Percentiles rank a stretch among this genome's conserved stretches.
These are phyloP conservation scores for Cepaea hortensis DNA, from an alignment of 2,888 invertebrate species.

Conservation along the genomic window DNA sequence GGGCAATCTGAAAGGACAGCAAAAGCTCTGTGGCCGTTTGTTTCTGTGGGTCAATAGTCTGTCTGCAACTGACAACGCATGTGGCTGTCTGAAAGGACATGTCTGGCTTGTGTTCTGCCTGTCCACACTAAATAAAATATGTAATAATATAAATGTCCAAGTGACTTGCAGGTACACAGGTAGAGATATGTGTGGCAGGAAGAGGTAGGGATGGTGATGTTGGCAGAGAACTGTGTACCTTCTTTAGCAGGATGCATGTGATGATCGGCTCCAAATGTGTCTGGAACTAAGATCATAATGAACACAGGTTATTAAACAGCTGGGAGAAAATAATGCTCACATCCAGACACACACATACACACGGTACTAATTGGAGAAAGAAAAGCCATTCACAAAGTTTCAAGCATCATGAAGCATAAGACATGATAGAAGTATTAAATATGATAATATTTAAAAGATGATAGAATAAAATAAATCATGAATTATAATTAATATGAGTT, in stretches of 20 bases:
- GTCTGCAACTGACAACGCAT: too few relatives aligned
- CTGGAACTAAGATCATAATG: conserved; percentile 52
- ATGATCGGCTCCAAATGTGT: conserved; percentile 49
- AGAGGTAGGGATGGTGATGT: not conserved
- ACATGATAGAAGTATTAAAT: not conserved
- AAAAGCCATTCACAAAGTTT: not conserved
- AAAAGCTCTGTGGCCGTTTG: too few relatives aligned
- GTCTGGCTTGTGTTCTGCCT: too few relatives aligned
- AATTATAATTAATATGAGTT: not conserved
- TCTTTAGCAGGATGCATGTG: conserved; percentile 44
- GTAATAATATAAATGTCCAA: too few relatives aligned
- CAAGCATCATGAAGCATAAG: not conserved
- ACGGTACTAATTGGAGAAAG: not conserved
- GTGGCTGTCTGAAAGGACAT: too few relatives aligned
- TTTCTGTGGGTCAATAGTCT: too few relatives aligned
- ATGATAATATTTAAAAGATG: not conserved
- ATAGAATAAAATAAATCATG: not conserved
- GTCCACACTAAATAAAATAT: too few relatives aligned
- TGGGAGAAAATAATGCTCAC: conserved; percentile 5
- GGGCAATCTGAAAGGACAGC: too few relatives aligned
- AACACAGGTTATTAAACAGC: conserved; percentile 20
- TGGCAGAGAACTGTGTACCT: conserved; percentile 45
- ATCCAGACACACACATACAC: too few relatives aligned
- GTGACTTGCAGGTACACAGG: too few relatives aligned
- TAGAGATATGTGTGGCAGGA: not conserved